Evolutionary conservation across 2,797 vertebrate species (phyloP), one percentile per base, ranked within the genome.

Genomic region (Stomatorhinus walkeri): DNA sequence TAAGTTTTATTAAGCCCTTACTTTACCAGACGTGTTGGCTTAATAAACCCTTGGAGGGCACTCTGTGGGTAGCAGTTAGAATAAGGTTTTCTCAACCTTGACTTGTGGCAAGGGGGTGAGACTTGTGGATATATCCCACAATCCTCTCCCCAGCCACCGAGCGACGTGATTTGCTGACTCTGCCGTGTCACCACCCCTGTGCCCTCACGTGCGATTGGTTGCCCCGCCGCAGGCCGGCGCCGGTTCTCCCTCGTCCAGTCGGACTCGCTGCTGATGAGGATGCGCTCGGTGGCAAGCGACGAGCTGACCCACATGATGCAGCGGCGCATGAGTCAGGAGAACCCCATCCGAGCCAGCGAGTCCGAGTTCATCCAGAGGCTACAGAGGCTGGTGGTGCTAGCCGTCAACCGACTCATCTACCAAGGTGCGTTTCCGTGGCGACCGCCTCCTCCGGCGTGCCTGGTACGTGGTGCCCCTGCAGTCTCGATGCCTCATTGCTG

Each of bases 261-360:
- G 0, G 98, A 99, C 93, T 97, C 97, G 19, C 95, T 99, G 86
- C 93, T 99, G 93, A 95, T 96, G 93, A 95, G 96, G 90, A 99
- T 99, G 98, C 97, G 97, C 8, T 98, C 96, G 0, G 95, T 99
- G 88, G 98, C 98, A 88, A 98, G 95, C 8, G 98, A 99, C 64
- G 98, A 99, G 90, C 97, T 99, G 84, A 95, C 96, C 61, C 94
- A 97, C 91, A 98, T 99, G 97, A 98, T 99, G 97, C 98, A 99
- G 90, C 94, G 96, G 54, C 95, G 97, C 91, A 98, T 99, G 98
- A 99, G 97, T 93, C 98, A 98, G 93, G 98, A 99, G 93, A 98
- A 96, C 94, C 97, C 97, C 0, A 93, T 97, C 86, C 95, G 97
- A 88, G 97, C 98, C 28, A 96, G 96, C 0, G 98, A 99, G 91